Percentiles rank a stretch among this genome's conserved stretches.
phyloP scores from a whole-genome alignment of 2,888 invertebrate genomes.

The Amblyteles armatorius region DNA sequence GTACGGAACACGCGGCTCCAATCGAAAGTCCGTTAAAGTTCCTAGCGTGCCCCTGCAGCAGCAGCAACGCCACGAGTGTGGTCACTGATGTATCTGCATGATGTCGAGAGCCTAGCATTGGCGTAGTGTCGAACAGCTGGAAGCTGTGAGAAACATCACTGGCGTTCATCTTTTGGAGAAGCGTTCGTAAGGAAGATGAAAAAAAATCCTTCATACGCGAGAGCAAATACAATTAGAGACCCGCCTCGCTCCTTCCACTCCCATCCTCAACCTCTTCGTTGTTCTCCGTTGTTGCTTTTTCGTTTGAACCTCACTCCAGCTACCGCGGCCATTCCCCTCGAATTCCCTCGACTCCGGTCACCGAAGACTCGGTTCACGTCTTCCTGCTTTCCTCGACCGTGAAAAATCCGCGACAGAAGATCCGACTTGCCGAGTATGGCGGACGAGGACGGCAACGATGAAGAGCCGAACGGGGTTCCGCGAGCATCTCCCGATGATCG shows the following conservation, averaged over 20 bases:
- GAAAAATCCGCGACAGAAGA: not conserved
- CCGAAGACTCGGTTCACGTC: not conserved
- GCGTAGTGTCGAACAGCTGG: conserved; percentile 52
- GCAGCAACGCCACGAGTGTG: conserved; percentile 2
- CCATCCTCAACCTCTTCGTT: not conserved
- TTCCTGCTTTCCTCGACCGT: not conserved
- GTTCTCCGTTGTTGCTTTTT: not conserved
- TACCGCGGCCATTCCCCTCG: not conserved
- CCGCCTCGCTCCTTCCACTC: conserved; percentile 57
- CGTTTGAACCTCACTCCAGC: not conserved
- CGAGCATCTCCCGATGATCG: conserved; percentile 50
- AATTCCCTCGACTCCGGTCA: not conserved
- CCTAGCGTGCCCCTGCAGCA: conserved; percentile 45
- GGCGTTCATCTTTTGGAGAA: not conserved
- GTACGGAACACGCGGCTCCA: conserved; percentile 65
- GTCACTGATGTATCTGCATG: conserved; percentile 23
- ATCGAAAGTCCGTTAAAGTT: conserved; percentile 69
- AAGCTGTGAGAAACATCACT: not conserved
- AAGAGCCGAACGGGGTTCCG: conserved; percentile 51
- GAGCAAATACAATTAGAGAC: conserved; percentile 81
- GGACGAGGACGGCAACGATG: conserved; percentile 48
- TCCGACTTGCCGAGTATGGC: not conserved
- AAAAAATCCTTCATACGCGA: conserved; percentile 74
- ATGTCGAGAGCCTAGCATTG: conserved; percentile 53
- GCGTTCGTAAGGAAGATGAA: not conserved